Evolutionary conservation across 2,113 vertebrate species (phyloP).

Genomic region (Mustelus asterias): DNA sequence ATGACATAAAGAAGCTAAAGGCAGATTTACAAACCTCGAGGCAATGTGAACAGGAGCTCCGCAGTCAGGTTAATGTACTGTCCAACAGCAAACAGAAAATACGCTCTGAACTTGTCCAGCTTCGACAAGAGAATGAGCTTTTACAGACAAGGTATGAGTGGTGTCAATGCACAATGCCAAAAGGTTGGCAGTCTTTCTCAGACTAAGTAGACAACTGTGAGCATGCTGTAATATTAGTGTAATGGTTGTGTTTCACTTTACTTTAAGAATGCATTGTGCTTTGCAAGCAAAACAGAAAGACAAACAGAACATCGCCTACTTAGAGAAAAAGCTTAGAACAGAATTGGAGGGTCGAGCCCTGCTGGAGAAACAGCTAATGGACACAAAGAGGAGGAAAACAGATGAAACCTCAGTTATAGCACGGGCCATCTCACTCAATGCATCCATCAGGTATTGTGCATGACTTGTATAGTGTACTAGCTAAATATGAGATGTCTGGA

Average conservation of each 20-base stretch:
- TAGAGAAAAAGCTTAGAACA: conserved; percentile 64
- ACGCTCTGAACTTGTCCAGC: conserved; percentile 63
- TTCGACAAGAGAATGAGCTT: conserved; percentile 65
- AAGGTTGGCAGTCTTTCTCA: not conserved
- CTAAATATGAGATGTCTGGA: not conserved
- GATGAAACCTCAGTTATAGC: conserved; percentile 58
- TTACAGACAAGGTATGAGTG: conserved; percentile 67
- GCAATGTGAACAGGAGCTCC: conserved; percentile 64
- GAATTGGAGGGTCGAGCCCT: conserved; percentile 59
- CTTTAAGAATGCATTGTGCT: conserved; percentile 60
- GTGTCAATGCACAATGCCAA: not conserved
- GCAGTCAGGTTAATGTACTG: conserved; percentile 65
- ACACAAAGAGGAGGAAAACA: conserved; percentile 58
- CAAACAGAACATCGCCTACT: conserved; percentile 58
- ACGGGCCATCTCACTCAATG: conserved; percentile 43
- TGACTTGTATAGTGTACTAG: not conserved
- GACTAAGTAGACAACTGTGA: not conserved
- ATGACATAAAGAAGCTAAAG: conserved; percentile 60
- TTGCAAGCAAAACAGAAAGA: conserved; percentile 68
- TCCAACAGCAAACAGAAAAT: conserved; percentile 68
- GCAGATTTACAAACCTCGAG: conserved; percentile 61
- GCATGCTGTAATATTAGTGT: not conserved
- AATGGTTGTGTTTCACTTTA: conserved; percentile 23
- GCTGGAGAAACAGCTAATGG: conserved; percentile 58
- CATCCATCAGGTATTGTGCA: conserved; percentile 12